Conservation (phyloP, 1,140 invertebrate species). For the Lepidurus arcticus region DNA sequence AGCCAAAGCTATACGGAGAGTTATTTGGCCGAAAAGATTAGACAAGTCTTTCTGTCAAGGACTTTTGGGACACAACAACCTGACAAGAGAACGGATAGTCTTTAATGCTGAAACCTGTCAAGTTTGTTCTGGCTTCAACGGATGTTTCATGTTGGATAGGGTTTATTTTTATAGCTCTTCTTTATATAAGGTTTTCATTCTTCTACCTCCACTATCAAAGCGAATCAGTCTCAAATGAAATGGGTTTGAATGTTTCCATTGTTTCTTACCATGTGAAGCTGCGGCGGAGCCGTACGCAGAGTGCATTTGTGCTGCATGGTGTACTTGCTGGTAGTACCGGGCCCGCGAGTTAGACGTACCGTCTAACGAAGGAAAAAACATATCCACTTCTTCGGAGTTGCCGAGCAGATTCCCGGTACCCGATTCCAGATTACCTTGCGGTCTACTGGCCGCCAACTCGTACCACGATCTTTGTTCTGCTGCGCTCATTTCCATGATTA, state of each 20-base stretch:
- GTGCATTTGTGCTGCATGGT: conserved; percentile 34
- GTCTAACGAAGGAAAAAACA: conserved; percentile 33
- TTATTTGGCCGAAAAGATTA: conserved; percentile 11
- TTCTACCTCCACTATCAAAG: not conserved
- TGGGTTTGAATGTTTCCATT: not conserved
- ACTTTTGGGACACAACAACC: not conserved
- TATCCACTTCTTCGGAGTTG: conserved; percentile 32
- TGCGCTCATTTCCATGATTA: conserved; percentile 33
- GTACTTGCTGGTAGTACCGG: conserved; percentile 29
- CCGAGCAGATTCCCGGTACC: conserved; percentile 7
- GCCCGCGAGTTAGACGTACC: conserved; percentile 1
- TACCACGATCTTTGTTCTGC: conserved; percentile 34
- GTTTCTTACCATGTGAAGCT: conserved; percentile 30
- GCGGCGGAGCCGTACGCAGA: conserved; percentile 33
- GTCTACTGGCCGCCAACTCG: conserved; percentile 28
- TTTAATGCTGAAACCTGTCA: conserved; percentile 4
- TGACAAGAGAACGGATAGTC: not conserved
- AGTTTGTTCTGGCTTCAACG: not conserved
- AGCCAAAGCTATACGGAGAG: not conserved
- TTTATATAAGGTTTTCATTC: not conserved
- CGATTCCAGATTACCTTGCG: conserved; percentile 22
- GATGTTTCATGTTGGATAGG: not conserved
- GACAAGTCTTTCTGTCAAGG: not conserved
- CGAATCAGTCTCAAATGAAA: not conserved
- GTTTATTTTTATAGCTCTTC: not conserved